A percentile compares a stretch with the other conserved stretches of the same genome.
phyloP scores from a whole-genome alignment of 2,113 vertebrate species.

The Camelus dromedarius region DNA sequence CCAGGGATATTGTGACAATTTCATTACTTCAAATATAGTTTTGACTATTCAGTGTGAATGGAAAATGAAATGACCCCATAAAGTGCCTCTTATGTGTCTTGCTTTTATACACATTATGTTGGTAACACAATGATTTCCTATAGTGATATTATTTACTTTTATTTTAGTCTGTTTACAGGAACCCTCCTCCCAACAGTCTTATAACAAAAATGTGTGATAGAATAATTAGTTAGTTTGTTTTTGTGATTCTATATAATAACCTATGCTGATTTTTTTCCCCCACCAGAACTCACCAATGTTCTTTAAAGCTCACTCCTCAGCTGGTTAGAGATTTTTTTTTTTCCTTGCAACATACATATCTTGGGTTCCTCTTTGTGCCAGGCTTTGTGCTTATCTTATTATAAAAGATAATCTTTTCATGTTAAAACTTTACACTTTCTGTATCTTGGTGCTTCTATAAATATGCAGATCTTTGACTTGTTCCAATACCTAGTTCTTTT shows the following conservation, averaged over 20 bases:
- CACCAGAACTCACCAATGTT: neutral
- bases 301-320: neutral
- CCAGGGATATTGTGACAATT: neutral
- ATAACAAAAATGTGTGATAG: neutral
- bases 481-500: neutral
- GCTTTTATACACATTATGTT: neutral
- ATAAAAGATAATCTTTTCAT: neutral
- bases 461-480: neutral
- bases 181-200: neutral
- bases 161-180: neutral
- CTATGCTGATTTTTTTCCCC: neutral
- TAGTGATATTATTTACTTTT: neutral
- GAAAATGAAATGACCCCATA: neutral
- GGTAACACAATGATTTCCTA: conserved; percentile 15
- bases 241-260: neutral
- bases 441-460: neutral
- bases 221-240: neutral
- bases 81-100: neutral
- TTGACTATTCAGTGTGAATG: neutral
- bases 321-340: neutral
- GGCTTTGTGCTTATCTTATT: neutral
- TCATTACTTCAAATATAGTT: conserved; percentile 20
- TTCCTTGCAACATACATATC: neutral
- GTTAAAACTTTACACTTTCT: neutral
- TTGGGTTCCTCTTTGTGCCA: neutral